Percentiles rank a stretch among this genome's conserved stretches.
These are phyloP conservation scores for Nomada hirtipes DNA, from an alignment of 2,888 invertebrate genomes.

Conservation along the genomic window DNA sequence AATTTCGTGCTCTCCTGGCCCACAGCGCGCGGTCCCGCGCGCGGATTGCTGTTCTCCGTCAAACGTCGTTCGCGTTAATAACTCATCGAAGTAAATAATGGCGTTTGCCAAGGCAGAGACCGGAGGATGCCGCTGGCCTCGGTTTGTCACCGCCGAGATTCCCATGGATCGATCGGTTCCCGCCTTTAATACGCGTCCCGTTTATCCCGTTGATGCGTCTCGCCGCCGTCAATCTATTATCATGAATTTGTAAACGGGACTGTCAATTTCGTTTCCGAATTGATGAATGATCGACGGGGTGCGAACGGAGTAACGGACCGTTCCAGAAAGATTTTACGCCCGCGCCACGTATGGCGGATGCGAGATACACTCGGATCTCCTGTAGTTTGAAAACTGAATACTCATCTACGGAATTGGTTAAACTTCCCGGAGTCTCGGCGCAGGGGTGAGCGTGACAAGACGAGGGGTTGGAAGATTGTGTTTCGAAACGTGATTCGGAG, in stretches of 20 bases:
- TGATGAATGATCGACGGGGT: conserved; percentile 1
- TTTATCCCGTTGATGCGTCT: conserved; percentile 38
- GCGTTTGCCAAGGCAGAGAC: conserved; percentile 47
- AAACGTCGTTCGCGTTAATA: conserved; percentile 69
- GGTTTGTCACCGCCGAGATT: conserved; percentile 61
- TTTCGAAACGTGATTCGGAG: neutral
- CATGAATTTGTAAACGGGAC: conserved; percentile 1
- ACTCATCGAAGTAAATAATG: conserved; percentile 70
- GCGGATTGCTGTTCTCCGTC: conserved; percentile 66
- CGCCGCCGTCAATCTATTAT: conserved; percentile 14
- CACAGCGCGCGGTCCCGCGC: conserved; percentile 72
- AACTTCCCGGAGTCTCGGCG: neutral
- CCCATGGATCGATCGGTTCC: conserved; percentile 40
- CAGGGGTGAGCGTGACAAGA: neutral
- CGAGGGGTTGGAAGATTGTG: conserved; percentile 10
- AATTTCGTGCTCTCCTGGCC: conserved; percentile 75
- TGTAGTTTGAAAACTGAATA: neutral
- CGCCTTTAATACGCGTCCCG: conserved; percentile 43
- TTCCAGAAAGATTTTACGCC: neutral
- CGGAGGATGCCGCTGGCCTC: conserved; percentile 30
- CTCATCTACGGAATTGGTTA: neutral
- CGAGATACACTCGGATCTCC: neutral
- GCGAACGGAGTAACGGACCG: neutral
- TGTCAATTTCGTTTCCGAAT: conserved; percentile 4
- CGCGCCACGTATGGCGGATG: neutral